Evolutionary conservation across 1,140 invertebrate species (phyloP).

Genomic region (Zophobas atratus): DNA sequence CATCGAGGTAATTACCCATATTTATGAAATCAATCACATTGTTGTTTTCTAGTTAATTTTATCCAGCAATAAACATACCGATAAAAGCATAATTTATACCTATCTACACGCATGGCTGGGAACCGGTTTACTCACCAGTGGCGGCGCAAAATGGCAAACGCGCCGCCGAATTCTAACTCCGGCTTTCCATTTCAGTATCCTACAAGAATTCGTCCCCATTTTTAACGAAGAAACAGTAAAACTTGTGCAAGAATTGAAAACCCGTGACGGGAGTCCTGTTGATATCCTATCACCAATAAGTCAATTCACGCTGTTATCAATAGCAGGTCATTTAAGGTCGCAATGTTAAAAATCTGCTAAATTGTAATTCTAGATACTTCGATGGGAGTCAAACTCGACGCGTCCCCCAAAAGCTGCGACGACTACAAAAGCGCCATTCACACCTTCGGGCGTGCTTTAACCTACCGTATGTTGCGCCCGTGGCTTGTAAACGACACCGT

Average conservation of each 20-base stretch:
- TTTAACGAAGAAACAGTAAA: conserved; percentile 77
- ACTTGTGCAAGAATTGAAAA: conserved; percentile 70
- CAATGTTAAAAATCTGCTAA: not conserved
- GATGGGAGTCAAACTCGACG: conserved; percentile 82
- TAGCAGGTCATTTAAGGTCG: conserved; percentile 58
- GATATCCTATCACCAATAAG: conserved; percentile 74
- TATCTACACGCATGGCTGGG: conserved; percentile 72
- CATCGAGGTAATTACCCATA: conserved; percentile 18
- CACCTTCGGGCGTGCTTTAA: conserved; percentile 67
- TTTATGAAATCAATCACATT: no score
- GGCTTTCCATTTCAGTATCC: conserved; percentile 83
- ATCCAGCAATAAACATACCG: conserved; percentile 16
- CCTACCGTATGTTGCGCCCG: conserved; percentile 70
- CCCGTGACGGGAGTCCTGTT: conserved; percentile 68
- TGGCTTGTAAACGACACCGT: conserved; percentile 69
- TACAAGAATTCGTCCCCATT: conserved; percentile 79
- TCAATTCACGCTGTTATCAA: conserved; percentile 76
- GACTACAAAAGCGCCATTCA: conserved; percentile 70
- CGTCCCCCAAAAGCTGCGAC: conserved; percentile 73
- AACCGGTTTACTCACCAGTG: conserved; percentile 74
- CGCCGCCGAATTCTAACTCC: conserved; percentile 82
- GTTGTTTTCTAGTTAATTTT: no score
- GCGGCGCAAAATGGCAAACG: conserved; percentile 76
- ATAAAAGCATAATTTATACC: conserved; percentile 23
- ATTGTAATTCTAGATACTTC: conserved; percentile 76